Conservation (phyloP, 2,888 invertebrate genomes). For the Cheilosia vernalis region DNA sequence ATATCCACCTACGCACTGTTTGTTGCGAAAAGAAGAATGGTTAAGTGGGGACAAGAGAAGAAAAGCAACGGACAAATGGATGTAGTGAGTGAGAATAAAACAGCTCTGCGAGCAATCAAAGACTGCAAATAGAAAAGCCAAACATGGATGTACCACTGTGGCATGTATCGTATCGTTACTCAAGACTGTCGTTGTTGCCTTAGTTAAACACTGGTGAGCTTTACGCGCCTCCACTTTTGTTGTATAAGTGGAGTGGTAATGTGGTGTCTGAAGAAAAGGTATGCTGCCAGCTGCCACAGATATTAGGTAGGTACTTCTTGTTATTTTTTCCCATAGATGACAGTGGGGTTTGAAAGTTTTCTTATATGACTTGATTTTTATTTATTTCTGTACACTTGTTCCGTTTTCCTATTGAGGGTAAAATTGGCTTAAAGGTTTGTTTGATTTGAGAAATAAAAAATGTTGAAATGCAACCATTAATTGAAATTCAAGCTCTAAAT, state of each 20-base stretch:
- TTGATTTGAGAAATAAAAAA: too few relatives aligned
- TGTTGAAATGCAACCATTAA: too few relatives aligned
- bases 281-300: slow-evolving; percentile 75
- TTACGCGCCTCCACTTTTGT: slow-evolving; percentile 56
- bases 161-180: slow-evolving; percentile 16
- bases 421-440: too few relatives aligned
- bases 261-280: slow-evolving; percentile 51
- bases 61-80: slow-evolving; percentile 34
- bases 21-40: slow-evolving; percentile 24
- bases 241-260: slow-evolving; percentile 48
- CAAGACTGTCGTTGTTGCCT: slow-evolving; percentile 35
- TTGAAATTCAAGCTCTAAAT: too few relatives aligned
- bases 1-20: slow-evolving; percentile 36
- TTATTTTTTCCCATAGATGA: slow-evolving; percentile 39
- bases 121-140: slow-evolving; percentile 41
- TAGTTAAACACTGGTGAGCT: slow-evolving; percentile 33
- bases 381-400: too few relatives aligned
- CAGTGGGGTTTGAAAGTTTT: slow-evolving; percentile 48
- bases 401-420: too few relatives aligned
- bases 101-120: slow-evolving; percentile 25
- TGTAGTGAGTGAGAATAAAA: slow-evolving; percentile 20
- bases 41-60: slow-evolving; percentile 29
- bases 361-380: not conserved
- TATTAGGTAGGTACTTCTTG: slow-evolving; percentile 61
- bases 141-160: slow-evolving; percentile 48